These are phyloP conservation scores for Hydriomena furcata DNA, from an alignment of 2,888 invertebrate species.

Conservation along the genomic window DNA sequence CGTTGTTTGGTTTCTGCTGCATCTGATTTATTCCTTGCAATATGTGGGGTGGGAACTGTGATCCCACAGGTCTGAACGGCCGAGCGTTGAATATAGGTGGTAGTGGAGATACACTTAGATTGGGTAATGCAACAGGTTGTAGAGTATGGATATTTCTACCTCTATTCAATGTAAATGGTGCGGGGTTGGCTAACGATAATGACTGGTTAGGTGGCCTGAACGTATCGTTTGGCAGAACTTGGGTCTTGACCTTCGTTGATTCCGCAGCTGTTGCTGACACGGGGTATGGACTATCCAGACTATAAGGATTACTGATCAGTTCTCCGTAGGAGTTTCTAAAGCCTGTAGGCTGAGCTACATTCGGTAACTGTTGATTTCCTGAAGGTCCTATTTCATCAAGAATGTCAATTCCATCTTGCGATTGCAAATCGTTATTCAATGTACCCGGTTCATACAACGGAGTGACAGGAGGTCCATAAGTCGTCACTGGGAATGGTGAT, in stretches of 20 bases:
- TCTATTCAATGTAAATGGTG: constrained; percentile 71
- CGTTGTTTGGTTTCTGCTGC: constrained; percentile 59
- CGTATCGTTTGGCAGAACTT: constrained; percentile 57
- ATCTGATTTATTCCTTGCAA: constrained; percentile 62
- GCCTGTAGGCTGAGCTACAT: constrained; percentile 59
- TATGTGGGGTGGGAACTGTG: constrained; percentile 49
- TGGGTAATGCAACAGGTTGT: constrained; percentile 86
- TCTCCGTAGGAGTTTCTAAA: constrained; percentile 78
- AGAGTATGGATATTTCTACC: constrained; percentile 77
- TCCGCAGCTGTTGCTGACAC: constrained; percentile 70
- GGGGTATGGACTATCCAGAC: constrained; percentile 62
- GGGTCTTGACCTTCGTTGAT: constrained; percentile 68
- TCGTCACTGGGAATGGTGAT: constrained; percentile 45
- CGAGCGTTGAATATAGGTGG: constrained; percentile 86
- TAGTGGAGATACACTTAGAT: constrained; percentile 84
- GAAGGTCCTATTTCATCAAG: constrained; percentile 50
- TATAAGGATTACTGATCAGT: constrained; percentile 60
- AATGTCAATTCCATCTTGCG: constrained; percentile 52
- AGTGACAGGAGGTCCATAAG: constrained; percentile 50
- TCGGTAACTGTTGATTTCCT: constrained; percentile 62
- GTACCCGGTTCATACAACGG: constrained; percentile 50
- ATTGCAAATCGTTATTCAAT: constrained; percentile 55
- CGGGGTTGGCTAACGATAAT: constrained; percentile 69
- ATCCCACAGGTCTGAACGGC: constrained; percentile 73
- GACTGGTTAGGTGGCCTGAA: constrained; percentile 56